phyloP scores from a whole-genome alignment of 2,113 vertebrate genomes.

The Hippopotamus amphibius region DNA sequence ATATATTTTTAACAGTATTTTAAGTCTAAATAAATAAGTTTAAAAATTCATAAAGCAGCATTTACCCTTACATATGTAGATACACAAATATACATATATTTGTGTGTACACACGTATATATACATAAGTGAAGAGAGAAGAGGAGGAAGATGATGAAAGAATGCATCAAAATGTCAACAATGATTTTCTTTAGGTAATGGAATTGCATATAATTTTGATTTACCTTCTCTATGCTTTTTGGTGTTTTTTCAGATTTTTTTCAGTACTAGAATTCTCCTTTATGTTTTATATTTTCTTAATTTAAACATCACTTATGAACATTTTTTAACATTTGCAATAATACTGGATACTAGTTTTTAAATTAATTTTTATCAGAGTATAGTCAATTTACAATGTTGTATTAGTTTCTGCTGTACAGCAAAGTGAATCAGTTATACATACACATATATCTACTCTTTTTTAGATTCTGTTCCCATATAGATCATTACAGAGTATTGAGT shows the following conservation, averaged over 20 bases:
- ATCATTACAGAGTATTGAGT: background rate
- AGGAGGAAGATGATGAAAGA: background rate
- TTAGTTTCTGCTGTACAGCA: background rate
- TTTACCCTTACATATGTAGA: background rate
- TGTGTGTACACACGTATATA: background rate
- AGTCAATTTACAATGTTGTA: background rate
- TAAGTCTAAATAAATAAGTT: background rate
- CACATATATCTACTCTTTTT: background rate
- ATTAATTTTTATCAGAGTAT: background rate
- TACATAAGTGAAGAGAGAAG: background rate
- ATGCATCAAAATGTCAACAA: background rate
- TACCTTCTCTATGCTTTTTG: background rate
- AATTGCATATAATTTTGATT: background rate
- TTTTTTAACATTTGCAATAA: background rate
- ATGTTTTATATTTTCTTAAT: background rate
- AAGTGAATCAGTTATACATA: background rate
- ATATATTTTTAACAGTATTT: conserved; percentile 16
- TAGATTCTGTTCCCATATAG: background rate
- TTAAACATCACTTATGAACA: background rate
- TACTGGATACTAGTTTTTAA: background rate
- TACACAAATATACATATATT: background rate
- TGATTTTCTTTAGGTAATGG: background rate
- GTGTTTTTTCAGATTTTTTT: background rate
- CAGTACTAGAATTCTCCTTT: background rate
- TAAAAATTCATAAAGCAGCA: background rate